Conservation (phyloP, 1,140 invertebrate species). For the Lepidurus couesii region DNA sequence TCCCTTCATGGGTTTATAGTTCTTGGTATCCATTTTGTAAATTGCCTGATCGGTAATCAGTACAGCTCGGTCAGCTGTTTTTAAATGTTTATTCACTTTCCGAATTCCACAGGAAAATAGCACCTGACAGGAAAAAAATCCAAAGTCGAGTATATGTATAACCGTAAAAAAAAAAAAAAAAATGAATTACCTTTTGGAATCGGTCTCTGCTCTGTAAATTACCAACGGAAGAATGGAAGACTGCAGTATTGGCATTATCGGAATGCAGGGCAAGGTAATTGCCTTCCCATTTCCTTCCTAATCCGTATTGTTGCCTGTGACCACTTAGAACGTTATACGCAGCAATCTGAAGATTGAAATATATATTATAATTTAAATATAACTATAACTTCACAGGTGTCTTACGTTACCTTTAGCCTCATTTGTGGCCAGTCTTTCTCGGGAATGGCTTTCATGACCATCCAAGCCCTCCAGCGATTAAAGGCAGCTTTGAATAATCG, state of each 20-base stretch:
- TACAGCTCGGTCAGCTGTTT: slow-evolving; percentile 78
- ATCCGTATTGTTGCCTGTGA: slow-evolving; percentile 73
- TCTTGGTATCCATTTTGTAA: slow-evolving; percentile 80
- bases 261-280: slow-evolving; percentile 74
- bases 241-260: slow-evolving; percentile 68
- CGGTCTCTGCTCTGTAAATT: slow-evolving; percentile 64
- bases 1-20: slow-evolving; percentile 79
- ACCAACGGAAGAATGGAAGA: slow-evolving; percentile 63
- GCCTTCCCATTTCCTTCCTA: slow-evolving; percentile 77
- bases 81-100: slow-evolving; percentile 69
- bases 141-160: no score
- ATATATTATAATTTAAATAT: neutral
- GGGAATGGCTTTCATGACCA: slow-evolving; percentile 75
- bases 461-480: slow-evolving; percentile 77
- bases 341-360: slow-evolving; percentile 27
- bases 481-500: slow-evolving; percentile 54
- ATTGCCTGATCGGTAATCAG: slow-evolving; percentile 80
- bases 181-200: slow-evolving; percentile 54
- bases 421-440: slow-evolving; percentile 79
- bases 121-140: slow-evolving; percentile 43
- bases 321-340: slow-evolving; percentile 51
- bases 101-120: slow-evolving; percentile 54
- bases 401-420: slow-evolving; percentile 55
- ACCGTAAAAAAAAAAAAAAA: no score
- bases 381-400: neutral